These are phyloP conservation scores for Lasiommata megera DNA, from an alignment of 2,888 invertebrate species.

Conservation along the genomic window DNA sequence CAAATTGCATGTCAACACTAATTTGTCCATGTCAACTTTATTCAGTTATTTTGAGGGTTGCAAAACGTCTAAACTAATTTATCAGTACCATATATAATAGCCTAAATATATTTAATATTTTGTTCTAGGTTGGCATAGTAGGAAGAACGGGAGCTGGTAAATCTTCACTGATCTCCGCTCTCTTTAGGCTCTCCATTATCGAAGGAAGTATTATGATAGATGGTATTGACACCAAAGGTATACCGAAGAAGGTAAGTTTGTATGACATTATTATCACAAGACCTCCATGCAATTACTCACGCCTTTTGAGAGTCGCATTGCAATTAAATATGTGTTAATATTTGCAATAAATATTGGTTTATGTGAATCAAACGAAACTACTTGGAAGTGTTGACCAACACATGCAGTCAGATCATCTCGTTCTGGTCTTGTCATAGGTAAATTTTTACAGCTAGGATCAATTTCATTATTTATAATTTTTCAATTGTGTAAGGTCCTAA, in stretches of 20 bases:
- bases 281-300: too few relatives aligned
- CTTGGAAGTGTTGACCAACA: too few relatives aligned
- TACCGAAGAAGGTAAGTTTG: slow-evolving; percentile 81
- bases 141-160: slow-evolving; percentile 94
- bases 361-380: too few relatives aligned
- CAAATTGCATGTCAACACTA: slow-evolving; percentile 3
- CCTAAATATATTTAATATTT: not conserved
- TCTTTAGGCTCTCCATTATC: slow-evolving; percentile 87
- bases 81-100: not conserved
- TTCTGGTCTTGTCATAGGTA: too few relatives aligned
- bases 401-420: too few relatives aligned
- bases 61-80: not conserved
- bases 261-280: not conserved
- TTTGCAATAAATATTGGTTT: too few relatives aligned
- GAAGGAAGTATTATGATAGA: slow-evolving; percentile 88
- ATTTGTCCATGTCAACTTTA: not conserved
- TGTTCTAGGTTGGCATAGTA: slow-evolving; percentile 85
- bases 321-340: too few relatives aligned
- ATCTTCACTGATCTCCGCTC: slow-evolving; percentile 87
- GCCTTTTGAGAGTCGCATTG: too few relatives aligned
- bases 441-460: too few relatives aligned
- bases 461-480: too few relatives aligned
- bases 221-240: slow-evolving; percentile 79
- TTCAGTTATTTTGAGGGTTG: not conserved
- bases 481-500: too few relatives aligned